Evolutionary conservation across 2,113 vertebrate species (phyloP).

Genomic region (Poecilia latipinna): DNA sequence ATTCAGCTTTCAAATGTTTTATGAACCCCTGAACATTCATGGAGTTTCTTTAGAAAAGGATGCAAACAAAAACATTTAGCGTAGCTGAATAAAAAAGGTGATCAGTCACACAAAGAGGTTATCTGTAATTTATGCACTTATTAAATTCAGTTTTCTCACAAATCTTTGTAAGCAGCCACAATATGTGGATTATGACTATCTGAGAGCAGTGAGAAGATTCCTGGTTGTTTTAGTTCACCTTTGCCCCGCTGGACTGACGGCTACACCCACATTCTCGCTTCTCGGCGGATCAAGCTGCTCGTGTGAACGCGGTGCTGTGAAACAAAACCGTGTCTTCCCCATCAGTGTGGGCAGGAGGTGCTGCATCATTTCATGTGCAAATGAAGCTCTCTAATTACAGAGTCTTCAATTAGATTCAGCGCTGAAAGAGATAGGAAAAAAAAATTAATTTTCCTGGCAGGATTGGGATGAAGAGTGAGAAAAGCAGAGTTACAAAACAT

Average conservation of each 20-base stretch:
- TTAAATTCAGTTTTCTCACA: neutral
- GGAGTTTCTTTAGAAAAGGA: no score
- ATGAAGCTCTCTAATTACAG: constrained; percentile 58
- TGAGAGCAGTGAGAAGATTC: neutral
- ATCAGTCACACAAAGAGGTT: no score
- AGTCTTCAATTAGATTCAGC: constrained; percentile 33
- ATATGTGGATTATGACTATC: neutral
- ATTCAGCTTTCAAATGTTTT: no score
- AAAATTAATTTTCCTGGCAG: constrained; percentile 8
- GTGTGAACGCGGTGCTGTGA: constrained; percentile 2
- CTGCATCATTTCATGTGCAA: constrained; percentile 55
- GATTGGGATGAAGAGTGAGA: constrained; percentile 20
- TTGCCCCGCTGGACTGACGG: neutral
- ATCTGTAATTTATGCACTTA: neutral
- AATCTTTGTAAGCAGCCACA: neutral
- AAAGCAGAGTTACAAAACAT: constrained; percentile 11
- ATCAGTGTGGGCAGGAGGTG: constrained; percentile 34
- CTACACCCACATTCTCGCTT: constrained; percentile 1
- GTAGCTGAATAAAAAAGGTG: no score
- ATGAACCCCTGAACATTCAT: no score
- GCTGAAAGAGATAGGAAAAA: constrained; percentile 9
- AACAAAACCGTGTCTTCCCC: constrained; percentile 31
- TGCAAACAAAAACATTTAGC: no score
- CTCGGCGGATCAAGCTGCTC: constrained; percentile 14
- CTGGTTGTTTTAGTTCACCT: constrained; percentile 1